These are phyloP conservation scores for Otocyon megalotis DNA, from an alignment of 2,113 vertebrate genomes.

Conservation along the genomic window DNA sequence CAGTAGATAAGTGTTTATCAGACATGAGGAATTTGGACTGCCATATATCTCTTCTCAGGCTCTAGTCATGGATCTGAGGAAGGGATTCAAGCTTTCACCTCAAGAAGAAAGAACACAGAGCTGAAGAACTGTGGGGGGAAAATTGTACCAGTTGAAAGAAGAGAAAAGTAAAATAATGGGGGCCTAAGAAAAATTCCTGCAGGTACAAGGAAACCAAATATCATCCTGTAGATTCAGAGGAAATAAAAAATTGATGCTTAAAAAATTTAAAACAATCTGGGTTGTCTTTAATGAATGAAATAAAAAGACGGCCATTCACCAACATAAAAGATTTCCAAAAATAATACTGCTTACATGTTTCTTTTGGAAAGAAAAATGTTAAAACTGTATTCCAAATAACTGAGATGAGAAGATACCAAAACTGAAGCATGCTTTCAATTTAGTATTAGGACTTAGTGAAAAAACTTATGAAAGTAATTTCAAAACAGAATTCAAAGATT, in stretches of 20 bases:
- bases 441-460: not conserved
- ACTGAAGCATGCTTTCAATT: not conserved
- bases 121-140: not conserved
- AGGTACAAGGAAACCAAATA: not conserved
- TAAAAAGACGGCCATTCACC: not conserved
- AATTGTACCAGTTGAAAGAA: not conserved
- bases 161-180: not conserved
- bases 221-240: not conserved
- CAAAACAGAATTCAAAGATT: not conserved
- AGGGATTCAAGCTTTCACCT: not conserved
- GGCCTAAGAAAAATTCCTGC: not conserved
- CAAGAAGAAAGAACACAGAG: not conserved
- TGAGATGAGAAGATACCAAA: not conserved
- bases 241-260: not conserved
- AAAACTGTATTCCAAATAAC: not conserved
- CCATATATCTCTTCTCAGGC: not conserved
- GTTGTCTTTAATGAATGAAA: not conserved
- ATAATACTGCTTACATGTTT: not conserved
- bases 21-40: not conserved
- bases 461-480: not conserved
- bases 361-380: not conserved
- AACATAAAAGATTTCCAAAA: conserved; percentile 10
- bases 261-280: not conserved
- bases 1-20: not conserved
- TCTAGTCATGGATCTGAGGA: not conserved